Evolutionary conservation across 2,797 vertebrate species (phyloP), one percentile per base, ranked within the genome.

Genomic region (Scarus forsteni): DNA sequence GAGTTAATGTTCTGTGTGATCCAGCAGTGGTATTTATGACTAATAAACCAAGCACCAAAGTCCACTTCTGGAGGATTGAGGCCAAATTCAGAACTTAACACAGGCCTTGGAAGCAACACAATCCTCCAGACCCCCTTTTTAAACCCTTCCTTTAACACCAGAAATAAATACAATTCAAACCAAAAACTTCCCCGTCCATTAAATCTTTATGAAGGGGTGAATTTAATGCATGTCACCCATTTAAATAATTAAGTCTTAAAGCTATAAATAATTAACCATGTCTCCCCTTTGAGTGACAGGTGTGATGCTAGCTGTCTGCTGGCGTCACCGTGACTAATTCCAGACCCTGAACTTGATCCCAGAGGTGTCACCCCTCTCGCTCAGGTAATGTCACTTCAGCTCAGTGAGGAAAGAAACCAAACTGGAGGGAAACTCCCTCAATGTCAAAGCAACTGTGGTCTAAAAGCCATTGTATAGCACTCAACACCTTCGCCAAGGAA

Each of bases 31-130:
- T 50, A 55, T 66, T 66, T 27, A 49, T 50, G 35, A 34, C 11
- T 39, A 60, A 59, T 55, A 60, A 73, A 44, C 11, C 54, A 56
- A 45, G 11, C 19, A 56, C 36, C 56, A 67, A 60, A 35, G 8
- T 11, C 18, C 45, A 16, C 7, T 15, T 7, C 46, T 10, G 13
- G 27, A 27, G 43, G 38, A 39, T 7, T 39, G 18, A 49, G 8
- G 16, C 8, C 27, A 27, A 27, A 27, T 27, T 27, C 27, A 27
- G 27, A n/a, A 27, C 27, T 27, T 2, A 27, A 27, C 27, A 10
- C 16, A n/a, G 16, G 15, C 16, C 10, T 9, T 49, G 16, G 27
- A 27, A 19, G 16, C 16, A 19, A 49, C 16, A 4, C 3, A 19
- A 10, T 49, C 16, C 16, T 1, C 43, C 3, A 14, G 3, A 3